phyloP scores from a whole-genome alignment of 2,888 invertebrate genomes.

The Plutella xylostella region DNA sequence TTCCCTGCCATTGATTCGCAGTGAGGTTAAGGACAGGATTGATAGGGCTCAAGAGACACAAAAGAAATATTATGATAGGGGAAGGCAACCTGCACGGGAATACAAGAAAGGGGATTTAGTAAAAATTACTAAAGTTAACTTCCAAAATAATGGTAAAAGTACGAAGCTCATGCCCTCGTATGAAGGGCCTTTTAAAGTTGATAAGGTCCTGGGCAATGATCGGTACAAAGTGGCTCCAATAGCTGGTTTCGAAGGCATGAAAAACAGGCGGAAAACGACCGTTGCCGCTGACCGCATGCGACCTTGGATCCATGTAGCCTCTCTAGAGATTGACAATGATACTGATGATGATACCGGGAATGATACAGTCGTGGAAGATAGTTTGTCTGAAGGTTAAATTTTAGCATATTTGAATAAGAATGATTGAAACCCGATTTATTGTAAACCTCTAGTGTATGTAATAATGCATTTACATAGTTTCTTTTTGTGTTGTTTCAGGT shows the following conservation, averaged over 20 bases:
- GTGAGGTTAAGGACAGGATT: slow-evolving; percentile 1
- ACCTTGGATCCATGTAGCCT: slow-evolving; percentile 7
- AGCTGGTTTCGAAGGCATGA: slow-evolving; percentile 10
- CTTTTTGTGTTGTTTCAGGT: background rate
- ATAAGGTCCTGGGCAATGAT: slow-evolving; percentile 11
- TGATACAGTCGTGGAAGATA: background rate
- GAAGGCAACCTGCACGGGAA: background rate
- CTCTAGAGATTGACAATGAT: background rate
- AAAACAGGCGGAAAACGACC: slow-evolving; percentile 1
- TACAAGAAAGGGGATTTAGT: slow-evolving; percentile 8
- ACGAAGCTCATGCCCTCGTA: slow-evolving; percentile 11
- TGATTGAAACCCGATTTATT: too few species aligned
- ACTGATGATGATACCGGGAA: slow-evolving; percentile 2
- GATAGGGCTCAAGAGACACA: background rate
- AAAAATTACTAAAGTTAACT: background rate
- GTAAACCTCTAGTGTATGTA: background rate
- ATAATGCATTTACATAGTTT: background rate
- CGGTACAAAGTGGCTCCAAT: slow-evolving; percentile 11
- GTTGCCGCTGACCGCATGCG: slow-evolving; percentile 5
- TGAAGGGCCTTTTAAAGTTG: slow-evolving; percentile 9
- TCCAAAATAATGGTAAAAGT: slow-evolving; percentile 5
- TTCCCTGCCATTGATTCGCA: background rate
- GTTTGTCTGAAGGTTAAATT: background rate
- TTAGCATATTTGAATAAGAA: background rate
- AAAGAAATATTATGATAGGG: slow-evolving; percentile 1